These are phyloP conservation scores for Drosophila gunungcola DNA, from an alignment of 1,140 invertebrate genomes.

Conservation along the genomic window DNA sequence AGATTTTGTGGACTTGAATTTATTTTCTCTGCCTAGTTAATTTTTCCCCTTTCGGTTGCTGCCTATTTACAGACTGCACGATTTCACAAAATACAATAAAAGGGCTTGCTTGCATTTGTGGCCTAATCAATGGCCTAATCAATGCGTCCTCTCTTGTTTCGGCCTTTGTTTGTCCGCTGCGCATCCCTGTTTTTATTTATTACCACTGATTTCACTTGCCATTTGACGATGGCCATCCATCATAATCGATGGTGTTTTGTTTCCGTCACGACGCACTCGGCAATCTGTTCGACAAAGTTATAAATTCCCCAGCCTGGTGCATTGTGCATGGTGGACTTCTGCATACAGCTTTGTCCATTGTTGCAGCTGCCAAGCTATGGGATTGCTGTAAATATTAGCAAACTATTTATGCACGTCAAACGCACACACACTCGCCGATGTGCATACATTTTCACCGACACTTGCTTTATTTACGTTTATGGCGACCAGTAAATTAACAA, in stretches of 20 bases:
- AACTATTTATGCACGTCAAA: constrained; percentile 77
- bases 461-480: constrained; percentile 57
- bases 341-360: constrained; percentile 37
- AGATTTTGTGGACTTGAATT: not conserved
- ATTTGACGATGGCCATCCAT: constrained; percentile 62
- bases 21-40: not conserved
- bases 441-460: constrained; percentile 36
- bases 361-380: constrained; percentile 48
- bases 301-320: constrained; percentile 65
- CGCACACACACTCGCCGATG: constrained; percentile 26
- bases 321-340: constrained; percentile 36
- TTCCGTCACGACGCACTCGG: constrained; percentile 35
- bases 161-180: constrained; percentile 44
- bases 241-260: constrained; percentile 56
- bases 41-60: not conserved
- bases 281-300: constrained; percentile 68
- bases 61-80: constrained; percentile 2
- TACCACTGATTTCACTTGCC: constrained; percentile 67
- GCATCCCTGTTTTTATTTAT: constrained; percentile 62
- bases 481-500: constrained; percentile 55
- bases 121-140: constrained; percentile 36
- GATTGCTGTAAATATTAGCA: constrained; percentile 69
- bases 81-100: not conserved
- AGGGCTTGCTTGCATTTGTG: constrained; percentile 23
- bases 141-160: constrained; percentile 39